Evolutionary conservation across 2,797 vertebrate genomes (phyloP), one percentile per base, ranked within the genome.

Genomic region (Iguana delicatissima): DNA sequence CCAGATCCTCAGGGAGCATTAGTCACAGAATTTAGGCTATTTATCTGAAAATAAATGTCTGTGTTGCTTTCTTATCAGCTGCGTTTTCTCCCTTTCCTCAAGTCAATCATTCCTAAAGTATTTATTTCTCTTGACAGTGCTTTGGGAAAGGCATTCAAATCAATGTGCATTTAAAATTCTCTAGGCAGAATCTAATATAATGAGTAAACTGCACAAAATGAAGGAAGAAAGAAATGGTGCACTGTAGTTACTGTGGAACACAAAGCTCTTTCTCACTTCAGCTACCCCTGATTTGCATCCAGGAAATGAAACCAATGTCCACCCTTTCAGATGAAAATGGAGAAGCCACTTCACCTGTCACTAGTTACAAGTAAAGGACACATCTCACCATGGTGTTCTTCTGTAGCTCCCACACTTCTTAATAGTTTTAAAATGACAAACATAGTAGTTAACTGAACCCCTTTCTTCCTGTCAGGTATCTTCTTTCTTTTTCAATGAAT

Each of bases 31-130:
- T 94, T 92, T 92, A 93, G 22, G 74, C 10, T 1, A 86, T 88
- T 95, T 93, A 88, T 84, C 82, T 89, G 88, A 92, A 94, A 94
- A 92, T 86, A 88, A 88, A 93, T 88, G 52, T 73, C 2, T 42
- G 35, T 55, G 22, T 87, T 92, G 35, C 82, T 86, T 85, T 90
- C n/a, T 93, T 90, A 90, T 89, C 90, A 92, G 89, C 84, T 90
- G 3, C 72, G 87, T 29, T 35, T 16, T 62, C 14, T 80, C 92
- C 89, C 74, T 59, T 91, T 46, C 32, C 26, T 6, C 16, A 76
- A 93, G 86, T 91, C 88, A 90, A 16, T 92, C 87, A 85, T 18
- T 92, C 73, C 35, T 76, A 72, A 92, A 90, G 13, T 91, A 89
- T 79, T 93, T 94, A 72, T 92, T 93, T 93, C 84, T 92, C 80